These are phyloP conservation scores for Peromyscus californicus DNA, from an alignment of 2,113 vertebrate genomes.

Conservation along the genomic window DNA sequence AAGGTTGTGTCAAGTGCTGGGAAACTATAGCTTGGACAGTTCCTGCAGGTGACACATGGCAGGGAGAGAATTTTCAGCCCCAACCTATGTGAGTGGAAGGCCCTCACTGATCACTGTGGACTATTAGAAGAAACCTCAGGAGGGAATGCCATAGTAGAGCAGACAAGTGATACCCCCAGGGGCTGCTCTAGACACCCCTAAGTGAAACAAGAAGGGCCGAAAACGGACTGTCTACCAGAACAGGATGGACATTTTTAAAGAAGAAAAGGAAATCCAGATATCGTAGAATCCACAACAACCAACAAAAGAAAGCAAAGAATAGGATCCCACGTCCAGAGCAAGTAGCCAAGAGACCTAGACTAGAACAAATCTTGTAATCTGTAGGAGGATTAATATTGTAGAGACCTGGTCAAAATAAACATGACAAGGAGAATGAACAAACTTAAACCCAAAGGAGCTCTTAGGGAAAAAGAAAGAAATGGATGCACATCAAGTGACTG, in stretches of 20 bases:
- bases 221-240: not conserved
- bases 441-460: not conserved
- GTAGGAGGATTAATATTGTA: not conserved
- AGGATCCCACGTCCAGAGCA: not conserved
- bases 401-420: not conserved
- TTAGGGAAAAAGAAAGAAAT: not conserved
- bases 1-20: not conserved
- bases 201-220: not conserved
- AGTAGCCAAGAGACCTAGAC: not conserved
- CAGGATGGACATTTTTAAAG: not conserved
- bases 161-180: not conserved
- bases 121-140: not conserved
- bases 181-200: not conserved
- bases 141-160: not conserved
- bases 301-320: not conserved
- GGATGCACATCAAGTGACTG: not conserved
- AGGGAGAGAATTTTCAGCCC: not conserved
- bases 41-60: not conserved
- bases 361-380: not conserved
- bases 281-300: not conserved
- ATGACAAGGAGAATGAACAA: not conserved
- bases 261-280: not conserved
- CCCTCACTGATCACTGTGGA: not conserved
- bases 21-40: not conserved
- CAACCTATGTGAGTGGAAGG: not conserved